Conservation (phyloP, 64 coral and sea anemone genomes). For the Montipora sp. region DNA sequence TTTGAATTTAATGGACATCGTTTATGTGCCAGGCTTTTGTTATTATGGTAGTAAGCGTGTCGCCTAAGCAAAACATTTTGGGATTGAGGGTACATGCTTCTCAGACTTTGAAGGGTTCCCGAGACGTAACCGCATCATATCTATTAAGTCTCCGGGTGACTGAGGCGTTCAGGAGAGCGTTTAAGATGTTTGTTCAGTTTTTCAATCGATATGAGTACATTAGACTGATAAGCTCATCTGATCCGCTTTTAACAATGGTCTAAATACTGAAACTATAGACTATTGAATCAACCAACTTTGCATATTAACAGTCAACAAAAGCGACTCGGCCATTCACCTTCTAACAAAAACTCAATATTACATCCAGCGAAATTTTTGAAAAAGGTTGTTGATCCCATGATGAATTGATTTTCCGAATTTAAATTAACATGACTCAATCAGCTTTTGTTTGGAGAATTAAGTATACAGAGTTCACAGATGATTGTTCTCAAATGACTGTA, state of each 20-base stretch:
- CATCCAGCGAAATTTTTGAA: too few species aligned
- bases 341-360: neutral
- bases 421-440: neutral
- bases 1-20: neutral
- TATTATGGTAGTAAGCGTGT: neutral
- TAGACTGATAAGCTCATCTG: neutral
- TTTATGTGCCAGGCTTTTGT: neutral
- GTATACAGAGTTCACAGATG: neutral
- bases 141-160: too few species aligned
- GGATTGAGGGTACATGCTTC: neutral
- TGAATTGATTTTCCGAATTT: too few species aligned
- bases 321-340: neutral
- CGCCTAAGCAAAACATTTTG: neutral
- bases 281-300: neutral
- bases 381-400: too few species aligned
- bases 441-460: neutral
- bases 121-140: neutral
- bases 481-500: too few species aligned
- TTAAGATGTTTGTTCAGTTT: neutral
- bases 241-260: constrained; percentile 31
- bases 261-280: neutral
- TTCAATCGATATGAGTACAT: neutral
- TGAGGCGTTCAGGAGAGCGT: neutral
- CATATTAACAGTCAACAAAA: neutral
- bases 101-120: neutral